Evolutionary conservation across 2,888 invertebrate species (phyloP).

Genomic region (Sesia bembeciformis): DNA sequence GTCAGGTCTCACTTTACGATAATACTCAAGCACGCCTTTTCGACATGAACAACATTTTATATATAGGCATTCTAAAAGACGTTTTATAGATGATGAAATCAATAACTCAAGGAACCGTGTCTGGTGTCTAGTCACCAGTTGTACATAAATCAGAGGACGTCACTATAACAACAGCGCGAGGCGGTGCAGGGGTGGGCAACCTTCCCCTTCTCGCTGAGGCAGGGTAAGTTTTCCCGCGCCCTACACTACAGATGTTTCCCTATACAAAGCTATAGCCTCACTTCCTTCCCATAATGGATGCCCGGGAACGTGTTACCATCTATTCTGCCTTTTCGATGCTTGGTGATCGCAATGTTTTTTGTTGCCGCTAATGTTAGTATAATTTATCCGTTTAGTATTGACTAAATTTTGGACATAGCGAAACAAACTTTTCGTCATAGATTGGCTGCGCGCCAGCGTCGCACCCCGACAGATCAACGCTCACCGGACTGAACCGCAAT

Average conservation of each 20-base stretch:
- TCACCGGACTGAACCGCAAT: slow-evolving; percentile 24
- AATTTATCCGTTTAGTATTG: too few species aligned
- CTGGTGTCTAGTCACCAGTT: slow-evolving; percentile 34
- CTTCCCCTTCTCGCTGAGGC: slow-evolving; percentile 18
- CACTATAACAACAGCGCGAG: slow-evolving; percentile 45
- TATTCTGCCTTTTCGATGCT: slow-evolving; percentile 25
- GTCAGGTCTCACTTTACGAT: not conserved
- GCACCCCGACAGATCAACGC: slow-evolving; percentile 11
- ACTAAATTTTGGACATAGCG: not conserved
- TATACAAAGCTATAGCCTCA: slow-evolving; percentile 34
- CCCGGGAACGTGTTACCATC: slow-evolving; percentile 35
- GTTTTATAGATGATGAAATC: slow-evolving; percentile 3
- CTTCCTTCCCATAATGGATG: slow-evolving; percentile 38
- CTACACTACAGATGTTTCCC: slow-evolving; percentile 45
- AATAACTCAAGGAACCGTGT: slow-evolving; percentile 9
- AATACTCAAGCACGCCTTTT: not conserved
- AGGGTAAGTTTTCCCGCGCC: slow-evolving; percentile 44
- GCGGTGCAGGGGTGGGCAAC: slow-evolving; percentile 33
- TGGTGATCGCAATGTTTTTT: slow-evolving; percentile 4
- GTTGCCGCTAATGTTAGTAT: not conserved
- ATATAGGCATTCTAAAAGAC: not conserved
- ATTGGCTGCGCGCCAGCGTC: slow-evolving; percentile 40
- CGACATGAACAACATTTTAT: too few species aligned
- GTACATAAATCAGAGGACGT: slow-evolving; percentile 51
- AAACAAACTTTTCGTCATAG: slow-evolving; percentile 33